Base-by-base conservation (phyloP, 2,797 vertebrate species). In the Chelonia mydas region DNA sequence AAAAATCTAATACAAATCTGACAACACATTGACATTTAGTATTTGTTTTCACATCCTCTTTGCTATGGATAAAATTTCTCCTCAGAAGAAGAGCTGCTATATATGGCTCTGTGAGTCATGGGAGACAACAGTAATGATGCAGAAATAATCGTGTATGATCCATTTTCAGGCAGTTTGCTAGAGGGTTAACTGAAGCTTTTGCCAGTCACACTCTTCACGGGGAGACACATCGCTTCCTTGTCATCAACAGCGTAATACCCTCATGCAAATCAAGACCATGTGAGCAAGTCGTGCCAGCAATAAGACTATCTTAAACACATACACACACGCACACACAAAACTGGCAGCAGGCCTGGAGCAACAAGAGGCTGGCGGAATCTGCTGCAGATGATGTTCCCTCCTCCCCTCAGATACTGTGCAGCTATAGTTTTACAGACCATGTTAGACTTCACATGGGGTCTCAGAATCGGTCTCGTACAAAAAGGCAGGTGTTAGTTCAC, bases 91-190 rank as follows among this genome's bases (percentile, higher is more conserved):
- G 41, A 93, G 94, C 89, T 93, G 90, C 92, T 97, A 96, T 96
- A 96, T 96, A 96, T 81, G 91, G 95, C 93, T 95, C 92, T 51
- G 87, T 97, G 97, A 97, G 90, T 98, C 97, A 97, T 1, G 1
- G 86, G 80, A 90, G 91, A 97, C 90, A 97, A 93, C 1, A 93
- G 95, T 28, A 88, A 84, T 80, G 90, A 95, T 91, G 92, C 95
- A 96, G 81, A 92, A 89, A 92, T 81, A 11, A 33, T 93, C 61
- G 91, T 82, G 92, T 57, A 84, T 93, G 96, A 97, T 91, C 86
- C 89, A 85, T 92, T 95, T 78, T 51, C 90, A 94, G 93, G 88
- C 96, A 94, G 93, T 95, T 94, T 93, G 89, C 92, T 97, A 89
- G n/a, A 78, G 76, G 93, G 83, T 86, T 6, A 78, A 92, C 80